Base-by-base conservation (phyloP, 2,113 vertebrate species). In the Gymnorhina tibicen region DNA sequence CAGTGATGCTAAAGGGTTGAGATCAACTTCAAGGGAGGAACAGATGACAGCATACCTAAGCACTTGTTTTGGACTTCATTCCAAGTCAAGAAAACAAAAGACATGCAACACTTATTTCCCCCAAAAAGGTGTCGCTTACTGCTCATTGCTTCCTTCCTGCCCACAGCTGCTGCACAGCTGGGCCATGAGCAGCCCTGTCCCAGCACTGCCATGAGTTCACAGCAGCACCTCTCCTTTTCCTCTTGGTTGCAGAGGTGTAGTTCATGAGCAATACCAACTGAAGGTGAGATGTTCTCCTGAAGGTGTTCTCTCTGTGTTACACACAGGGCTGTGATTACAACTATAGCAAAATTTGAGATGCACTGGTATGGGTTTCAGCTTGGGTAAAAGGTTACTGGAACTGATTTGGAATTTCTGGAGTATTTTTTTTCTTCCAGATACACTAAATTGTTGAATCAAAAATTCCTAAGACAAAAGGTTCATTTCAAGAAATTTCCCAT, bases 121-220 rank as follows among this genome's bases (percentile, higher is more conserved):
- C 32, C 12, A 0, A 7, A 35, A 68, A 60, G 22, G 42, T 52
- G 23, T 70, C 37, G 68, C 42, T 72, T 53, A n/a, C 39, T 26
- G 68, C 80, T 76, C 24, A 2, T 56, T 83, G 42, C 32, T 87
- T 73, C 64, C 46, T 74, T 93, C 37, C n/a, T 86, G 47, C 42
- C 69, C 2, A 0, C 2, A 19, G 59, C n/a, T 95, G 42, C 59
- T 52, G 39, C 4, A 2, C 52, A 91, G 60, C 62, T 58, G 52
- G 58, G 16, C 69, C 0, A 0, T 22, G 23, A 76, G 64, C 70
- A 69, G 21, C 59, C 3, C 0, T 59, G 55, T 78, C 37, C 59
- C 53, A 46, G 21, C 0, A 0, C 10, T 80, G n/a, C 44, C 3
- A 0, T 75, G 32, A 50, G 37, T 47, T 93, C 17, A 14, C 17